Percentiles rank a stretch among this genome's conserved stretches.
phyloP scores from a whole-genome alignment of 2,797 vertebrate genomes.

The Gorsachius magnificus region DNA sequence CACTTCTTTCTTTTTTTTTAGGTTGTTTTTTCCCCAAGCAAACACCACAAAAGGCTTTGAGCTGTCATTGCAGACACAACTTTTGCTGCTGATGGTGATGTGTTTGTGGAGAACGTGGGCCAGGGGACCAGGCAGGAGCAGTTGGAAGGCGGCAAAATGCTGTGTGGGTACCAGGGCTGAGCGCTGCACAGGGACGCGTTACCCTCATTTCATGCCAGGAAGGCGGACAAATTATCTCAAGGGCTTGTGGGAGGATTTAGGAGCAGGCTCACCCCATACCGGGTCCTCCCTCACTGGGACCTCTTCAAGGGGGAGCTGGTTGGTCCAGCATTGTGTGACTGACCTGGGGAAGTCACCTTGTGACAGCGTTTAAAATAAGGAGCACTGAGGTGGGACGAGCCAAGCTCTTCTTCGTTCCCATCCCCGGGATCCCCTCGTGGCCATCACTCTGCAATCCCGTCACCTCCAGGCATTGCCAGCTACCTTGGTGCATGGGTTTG shows the following conservation, averaged over 20 bases:
- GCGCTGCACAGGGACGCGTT: too few relatives aligned
- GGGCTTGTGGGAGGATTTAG: too few relatives aligned
- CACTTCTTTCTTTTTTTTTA: background rate
- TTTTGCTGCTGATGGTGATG: background rate
- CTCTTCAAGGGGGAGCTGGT: background rate
- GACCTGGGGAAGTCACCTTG: background rate
- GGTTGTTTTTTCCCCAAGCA: background rate
- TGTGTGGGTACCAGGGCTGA: too few relatives aligned
- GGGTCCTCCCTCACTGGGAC: too few relatives aligned
- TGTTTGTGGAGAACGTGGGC: background rate
- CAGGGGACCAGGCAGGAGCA: background rate
- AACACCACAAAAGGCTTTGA: background rate
- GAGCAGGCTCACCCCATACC: too few relatives aligned
- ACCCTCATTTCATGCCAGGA: too few relatives aligned
- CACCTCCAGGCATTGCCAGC: background rate
- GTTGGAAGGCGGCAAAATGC: too few relatives aligned
- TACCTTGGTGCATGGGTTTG: rapidly evolving
- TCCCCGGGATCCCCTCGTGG: background rate
- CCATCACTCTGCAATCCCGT: rapidly evolving
- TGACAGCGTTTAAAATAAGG: background rate
- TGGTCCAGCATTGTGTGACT: background rate
- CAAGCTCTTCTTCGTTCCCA: background rate
- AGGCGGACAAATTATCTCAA: too few relatives aligned
- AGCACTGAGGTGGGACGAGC: background rate
- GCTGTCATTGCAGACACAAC: background rate